Percentiles rank a stretch among this genome's conserved stretches.
Conservation (phyloP, 2,888 invertebrate species). For the Drosophila picticornis region DNA sequence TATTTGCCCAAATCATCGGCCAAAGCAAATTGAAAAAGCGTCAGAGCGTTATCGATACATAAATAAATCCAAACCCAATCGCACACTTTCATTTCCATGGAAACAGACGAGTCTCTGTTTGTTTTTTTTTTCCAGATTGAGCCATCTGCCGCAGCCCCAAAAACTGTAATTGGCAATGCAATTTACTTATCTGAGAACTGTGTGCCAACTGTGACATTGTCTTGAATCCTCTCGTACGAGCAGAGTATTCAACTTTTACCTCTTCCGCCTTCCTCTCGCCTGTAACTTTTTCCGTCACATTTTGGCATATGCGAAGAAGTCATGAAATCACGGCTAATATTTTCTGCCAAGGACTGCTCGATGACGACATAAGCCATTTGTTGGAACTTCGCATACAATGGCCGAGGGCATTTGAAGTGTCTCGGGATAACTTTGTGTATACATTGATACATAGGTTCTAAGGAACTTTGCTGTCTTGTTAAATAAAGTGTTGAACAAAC, state of each 20-base stretch:
- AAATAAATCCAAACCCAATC: conserved; percentile 12
- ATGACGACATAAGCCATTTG: conserved; percentile 31
- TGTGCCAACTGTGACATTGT: conserved; percentile 25
- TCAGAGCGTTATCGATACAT: conserved; percentile 44
- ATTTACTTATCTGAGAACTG: conserved; percentile 36
- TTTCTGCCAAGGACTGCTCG: conserved; percentile 34
- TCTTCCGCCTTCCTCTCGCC: background rate
- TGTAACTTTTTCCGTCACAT: background rate
- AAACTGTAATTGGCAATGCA: conserved; percentile 53
- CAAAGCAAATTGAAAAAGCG: conserved; percentile 52
- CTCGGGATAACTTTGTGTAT: too few species aligned
- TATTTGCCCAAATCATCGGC: conserved; percentile 52
- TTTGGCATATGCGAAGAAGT: conserved; percentile 11
- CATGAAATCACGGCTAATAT: conserved; percentile 42
- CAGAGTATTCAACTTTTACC: background rate
- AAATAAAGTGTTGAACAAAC: background rate
- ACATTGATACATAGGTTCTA: background rate
- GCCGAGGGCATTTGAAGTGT: background rate
- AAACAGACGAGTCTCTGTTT: background rate
- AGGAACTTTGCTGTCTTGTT: background rate
- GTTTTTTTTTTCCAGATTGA: conserved; percentile 5
- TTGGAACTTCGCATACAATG: conserved; percentile 6
- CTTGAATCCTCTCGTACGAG: background rate
- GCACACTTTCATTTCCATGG: background rate
- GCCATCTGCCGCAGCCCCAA: conserved; percentile 4